Evolutionary conservation across 2,113 vertebrate genomes (phyloP).

Genomic region (Mormyrus iriodes): DNA sequence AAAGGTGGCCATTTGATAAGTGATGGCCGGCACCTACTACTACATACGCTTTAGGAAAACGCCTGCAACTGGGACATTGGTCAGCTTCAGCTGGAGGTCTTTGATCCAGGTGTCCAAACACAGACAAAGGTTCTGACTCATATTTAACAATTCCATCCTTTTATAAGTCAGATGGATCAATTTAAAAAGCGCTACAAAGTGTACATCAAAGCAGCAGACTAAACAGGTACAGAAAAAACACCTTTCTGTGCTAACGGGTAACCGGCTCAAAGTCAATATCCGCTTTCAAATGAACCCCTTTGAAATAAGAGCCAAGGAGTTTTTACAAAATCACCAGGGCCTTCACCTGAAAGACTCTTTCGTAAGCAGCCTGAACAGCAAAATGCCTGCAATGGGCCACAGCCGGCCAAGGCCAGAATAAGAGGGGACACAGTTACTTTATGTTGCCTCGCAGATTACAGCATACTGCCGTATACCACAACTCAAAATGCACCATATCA

Average conservation of each 20-base stretch:
- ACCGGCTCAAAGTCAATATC: not conserved
- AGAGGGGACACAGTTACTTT: not conserved
- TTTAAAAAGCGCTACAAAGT: not conserved
- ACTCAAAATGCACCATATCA: not conserved
- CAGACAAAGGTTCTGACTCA: not conserved
- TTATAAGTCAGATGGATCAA: not conserved
- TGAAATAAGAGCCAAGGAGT: not conserved
- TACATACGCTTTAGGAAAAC: not conserved
- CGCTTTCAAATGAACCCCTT: not conserved
- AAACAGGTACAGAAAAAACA: not conserved
- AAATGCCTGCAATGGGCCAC: not conserved
- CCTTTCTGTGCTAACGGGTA: not conserved
- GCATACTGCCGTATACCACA: not conserved
- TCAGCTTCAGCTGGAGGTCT: not conserved
- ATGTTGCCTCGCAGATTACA: not conserved
- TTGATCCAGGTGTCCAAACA: not conserved
- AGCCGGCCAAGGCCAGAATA: not conserved
- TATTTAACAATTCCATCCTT: not conserved
- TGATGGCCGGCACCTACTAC: not conserved
- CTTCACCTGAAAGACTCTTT: not conserved
- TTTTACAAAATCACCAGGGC: not conserved
- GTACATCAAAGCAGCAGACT: not conserved
- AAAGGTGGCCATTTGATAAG: conserved; percentile 25
- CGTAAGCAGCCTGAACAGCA: not conserved
- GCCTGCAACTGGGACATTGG: not conserved